phyloP scores from a whole-genome alignment of 1,140 invertebrate genomes.

The Pinna nobilis region DNA sequence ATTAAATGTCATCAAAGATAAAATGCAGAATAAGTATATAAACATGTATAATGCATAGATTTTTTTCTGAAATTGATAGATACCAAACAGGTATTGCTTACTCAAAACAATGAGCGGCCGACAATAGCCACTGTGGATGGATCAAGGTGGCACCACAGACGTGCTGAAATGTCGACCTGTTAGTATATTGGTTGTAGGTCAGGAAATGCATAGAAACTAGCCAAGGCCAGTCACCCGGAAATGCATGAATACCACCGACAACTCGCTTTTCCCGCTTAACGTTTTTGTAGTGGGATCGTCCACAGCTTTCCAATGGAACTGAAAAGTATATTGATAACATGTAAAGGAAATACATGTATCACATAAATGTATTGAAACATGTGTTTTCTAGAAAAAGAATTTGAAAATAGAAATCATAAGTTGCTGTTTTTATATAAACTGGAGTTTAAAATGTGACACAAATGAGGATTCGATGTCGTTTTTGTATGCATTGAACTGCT shows the following conservation, averaged over 20 bases:
- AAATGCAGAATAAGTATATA: no score
- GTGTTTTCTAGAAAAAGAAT: no score
- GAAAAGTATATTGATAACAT: neutral
- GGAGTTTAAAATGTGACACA: no score
- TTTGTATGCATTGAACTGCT: no score
- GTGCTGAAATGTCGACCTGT: constrained; percentile 61
- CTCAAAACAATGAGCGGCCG: constrained; percentile 75
- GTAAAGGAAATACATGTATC: no score
- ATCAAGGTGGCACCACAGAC: constrained; percentile 74
- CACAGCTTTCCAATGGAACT: constrained; percentile 33
- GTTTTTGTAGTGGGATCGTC: constrained; percentile 18
- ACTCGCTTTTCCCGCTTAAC: constrained; percentile 53
- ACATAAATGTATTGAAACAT: neutral
- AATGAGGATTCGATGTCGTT: no score
- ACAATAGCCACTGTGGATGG: constrained; percentile 72
- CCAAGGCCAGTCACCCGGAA: constrained; percentile 69
- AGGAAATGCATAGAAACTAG: constrained; percentile 65
- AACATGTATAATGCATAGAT: no score
- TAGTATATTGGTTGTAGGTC: constrained; percentile 45
- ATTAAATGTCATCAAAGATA: no score
- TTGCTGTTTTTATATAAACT: no score
- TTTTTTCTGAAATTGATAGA: no score
- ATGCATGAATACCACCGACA: constrained; percentile 55
- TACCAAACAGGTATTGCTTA: no score
- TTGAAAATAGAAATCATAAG: no score